Conservation (phyloP, 2,113 vertebrate genomes). For the Marmota monax region DNA sequence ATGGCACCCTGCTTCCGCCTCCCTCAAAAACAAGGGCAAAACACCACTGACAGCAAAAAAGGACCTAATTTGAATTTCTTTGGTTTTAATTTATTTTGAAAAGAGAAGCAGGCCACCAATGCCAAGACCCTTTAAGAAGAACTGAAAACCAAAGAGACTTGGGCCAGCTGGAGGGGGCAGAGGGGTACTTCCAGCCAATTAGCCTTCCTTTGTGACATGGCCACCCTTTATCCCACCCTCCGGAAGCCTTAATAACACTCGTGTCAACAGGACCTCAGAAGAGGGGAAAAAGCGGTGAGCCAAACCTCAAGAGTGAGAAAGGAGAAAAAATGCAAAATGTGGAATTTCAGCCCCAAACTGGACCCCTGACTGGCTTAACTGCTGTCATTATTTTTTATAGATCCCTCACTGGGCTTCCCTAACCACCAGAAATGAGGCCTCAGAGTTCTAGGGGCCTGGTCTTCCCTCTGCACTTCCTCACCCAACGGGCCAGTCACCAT, state of each 20-base stretch:
- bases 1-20: not conserved
- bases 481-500: constrained; percentile 27
- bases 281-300: constrained; percentile 38
- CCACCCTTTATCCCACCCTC: constrained; percentile 53
- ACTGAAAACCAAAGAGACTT: constrained; percentile 61
- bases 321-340: not conserved
- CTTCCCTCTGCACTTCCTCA: constrained; percentile 3
- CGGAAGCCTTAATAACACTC: constrained; percentile 61
- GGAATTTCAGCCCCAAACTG: constrained; percentile 63
- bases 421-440: constrained; percentile 24
- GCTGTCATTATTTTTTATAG: constrained; percentile 67
- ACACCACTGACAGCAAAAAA: constrained; percentile 52
- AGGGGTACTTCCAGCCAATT: constrained; percentile 57
- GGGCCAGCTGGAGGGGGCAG: constrained; percentile 53
- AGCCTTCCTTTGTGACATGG: constrained; percentile 65
- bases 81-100: constrained; percentile 79
- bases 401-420: constrained; percentile 53
- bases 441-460: not conserved
- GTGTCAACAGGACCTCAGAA: constrained; percentile 66
- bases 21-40: constrained; percentile 52
- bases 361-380: constrained; percentile 48
- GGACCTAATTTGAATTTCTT: constrained; percentile 73
- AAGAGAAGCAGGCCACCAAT: constrained; percentile 54
- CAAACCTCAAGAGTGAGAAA: constrained; percentile 66
- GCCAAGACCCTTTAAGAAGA: constrained; percentile 71